phyloP scores from a whole-genome alignment of 2,113 vertebrate genomes.

The Forbesichthys papilliferus region DNA sequence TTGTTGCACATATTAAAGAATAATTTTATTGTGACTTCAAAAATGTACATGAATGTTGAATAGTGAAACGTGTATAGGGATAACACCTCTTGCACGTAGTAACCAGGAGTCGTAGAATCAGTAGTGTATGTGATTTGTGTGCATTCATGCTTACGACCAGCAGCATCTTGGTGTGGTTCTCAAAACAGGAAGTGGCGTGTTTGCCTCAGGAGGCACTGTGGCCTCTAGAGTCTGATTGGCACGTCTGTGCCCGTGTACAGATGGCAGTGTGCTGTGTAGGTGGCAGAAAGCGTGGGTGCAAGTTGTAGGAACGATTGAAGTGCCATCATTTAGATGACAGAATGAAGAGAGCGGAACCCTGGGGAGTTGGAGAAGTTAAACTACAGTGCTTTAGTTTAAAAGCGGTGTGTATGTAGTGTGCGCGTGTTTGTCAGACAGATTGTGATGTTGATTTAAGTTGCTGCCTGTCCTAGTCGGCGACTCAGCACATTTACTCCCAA shows the following conservation, averaged over 20 bases:
- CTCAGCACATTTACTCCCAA: conserved; percentile 12
- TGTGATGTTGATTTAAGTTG: background rate
- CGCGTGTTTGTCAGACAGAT: conserved; percentile 1
- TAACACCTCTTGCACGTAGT: too few species aligned
- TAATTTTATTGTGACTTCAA: too few species aligned
- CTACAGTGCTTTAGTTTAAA: too few species aligned
- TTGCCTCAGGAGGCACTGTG: conserved; percentile 38
- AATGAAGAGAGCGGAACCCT: conserved; percentile 5
- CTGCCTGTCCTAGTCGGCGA: background rate
- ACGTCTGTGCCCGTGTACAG: conserved; percentile 30
- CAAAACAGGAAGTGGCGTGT: conserved; percentile 58
- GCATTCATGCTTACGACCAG: conserved; percentile 42
- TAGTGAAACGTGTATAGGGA: too few species aligned
- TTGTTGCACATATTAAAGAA: too few species aligned
- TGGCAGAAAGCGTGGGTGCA: conserved; percentile 12
- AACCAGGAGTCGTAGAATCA: too few species aligned
- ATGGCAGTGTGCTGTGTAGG: conserved; percentile 27
- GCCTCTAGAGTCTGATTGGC: conserved; percentile 38
- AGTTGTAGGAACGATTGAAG: conserved; percentile 19
- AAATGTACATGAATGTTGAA: too few species aligned
- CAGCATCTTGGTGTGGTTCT: conserved; percentile 37
- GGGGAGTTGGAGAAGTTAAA: too few species aligned
- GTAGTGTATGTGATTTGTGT: background rate
- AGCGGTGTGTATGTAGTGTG: background rate
- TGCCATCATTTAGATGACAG: conserved; percentile 28